Evolutionary conservation across 1,140 invertebrate species (phyloP), one percentile per base, ranked within the genome.

Genomic region (Drosophila kikkawai): DNA sequence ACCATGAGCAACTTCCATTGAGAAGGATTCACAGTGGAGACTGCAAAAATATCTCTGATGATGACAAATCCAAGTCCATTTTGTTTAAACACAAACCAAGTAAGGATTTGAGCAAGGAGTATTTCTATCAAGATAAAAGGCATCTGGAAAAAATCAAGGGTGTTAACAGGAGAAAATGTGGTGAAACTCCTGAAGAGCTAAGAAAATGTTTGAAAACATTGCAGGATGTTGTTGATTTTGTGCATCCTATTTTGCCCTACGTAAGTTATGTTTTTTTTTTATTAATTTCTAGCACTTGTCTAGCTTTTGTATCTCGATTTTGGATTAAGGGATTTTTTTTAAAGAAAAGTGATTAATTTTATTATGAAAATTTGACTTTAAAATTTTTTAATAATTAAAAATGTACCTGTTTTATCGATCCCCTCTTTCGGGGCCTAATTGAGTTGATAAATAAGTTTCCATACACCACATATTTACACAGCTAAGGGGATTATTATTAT

Each of bases 171-270:
- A 55, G 39, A 5, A 22, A 29, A 45, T 36, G 63, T 15, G 26
- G 15, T 9, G 7, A 65, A 34, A 15, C 29, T 0, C 26, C 41
- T 5, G 39, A 56, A 17, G 65, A 81, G 1, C 11, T 77, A 11
- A 57, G 19, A 19, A 67, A 58, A 6, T 55, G 79, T 17, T 2
- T 81, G 4, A 37, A 9, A 22, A 48, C 19, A 4, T 19, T 71
- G 48, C 65, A 81, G 41, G 57, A 81, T 41, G 22, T 81, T 3
- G 0, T 42, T 8, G 79, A 81, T 42, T 76, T 44, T 50, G 66
- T 67, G 2, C 34, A 29, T 53, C 78, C n/a, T 5, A 13, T 37
- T 4, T 29, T 11, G 11, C 79, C 77, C n/a, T 81, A 37, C 45
- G 80, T 79, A 48, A 79, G 80, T 61, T 32, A 5, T n/a, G n/a